A percentile compares a stretch with the other conserved stretches of the same genome.
phyloP scores from a whole-genome alignment of 2,888 invertebrate genomes.

The Orchesella flavescens region DNA sequence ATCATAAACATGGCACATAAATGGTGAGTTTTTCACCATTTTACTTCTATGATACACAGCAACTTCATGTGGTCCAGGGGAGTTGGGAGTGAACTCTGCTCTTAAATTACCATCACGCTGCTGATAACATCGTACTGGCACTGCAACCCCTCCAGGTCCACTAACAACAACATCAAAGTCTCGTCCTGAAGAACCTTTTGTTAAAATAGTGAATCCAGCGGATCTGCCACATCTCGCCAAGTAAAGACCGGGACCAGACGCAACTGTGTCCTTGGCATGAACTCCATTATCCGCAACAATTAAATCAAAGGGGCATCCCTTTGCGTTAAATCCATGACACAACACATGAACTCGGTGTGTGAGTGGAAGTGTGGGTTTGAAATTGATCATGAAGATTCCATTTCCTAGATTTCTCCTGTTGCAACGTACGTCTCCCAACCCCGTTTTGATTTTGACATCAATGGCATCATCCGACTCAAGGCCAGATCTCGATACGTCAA shows the following conservation, averaged over 20 bases:
- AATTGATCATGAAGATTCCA: slow-evolving; percentile 86
- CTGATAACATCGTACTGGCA: slow-evolving; percentile 94
- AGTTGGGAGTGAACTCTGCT: slow-evolving; percentile 83
- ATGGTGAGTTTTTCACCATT: slow-evolving; percentile 93
- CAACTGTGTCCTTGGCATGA: slow-evolving; percentile 70
- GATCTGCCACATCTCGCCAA: slow-evolving; percentile 69
- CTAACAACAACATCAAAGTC: slow-evolving; percentile 94
- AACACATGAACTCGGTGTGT: slow-evolving; percentile 89
- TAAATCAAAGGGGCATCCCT: slow-evolving; percentile 73
- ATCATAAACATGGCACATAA: slow-evolving; percentile 93
- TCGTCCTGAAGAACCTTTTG: slow-evolving; percentile 76
- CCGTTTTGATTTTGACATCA: slow-evolving; percentile 86
- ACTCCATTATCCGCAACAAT: slow-evolving; percentile 69
- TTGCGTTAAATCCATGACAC: slow-evolving; percentile 87
- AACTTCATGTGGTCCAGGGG: slow-evolving; percentile 77
- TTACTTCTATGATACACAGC: slow-evolving; percentile 93
- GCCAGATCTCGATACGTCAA: slow-evolving; percentile 86
- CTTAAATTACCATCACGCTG: slow-evolving; percentile 95
- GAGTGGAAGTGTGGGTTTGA: slow-evolving; percentile 90
- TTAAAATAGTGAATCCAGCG: slow-evolving; percentile 72
- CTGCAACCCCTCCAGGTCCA: slow-evolving; percentile 82
- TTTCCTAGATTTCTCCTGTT: slow-evolving; percentile 83
- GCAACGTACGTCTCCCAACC: slow-evolving; percentile 87
- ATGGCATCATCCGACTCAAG: slow-evolving; percentile 81
- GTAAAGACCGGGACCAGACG: slow-evolving; percentile 70